Base-by-base conservation (phyloP, 2,113 vertebrate genomes). In the Cyphomyrus plagiostoma region DNA sequence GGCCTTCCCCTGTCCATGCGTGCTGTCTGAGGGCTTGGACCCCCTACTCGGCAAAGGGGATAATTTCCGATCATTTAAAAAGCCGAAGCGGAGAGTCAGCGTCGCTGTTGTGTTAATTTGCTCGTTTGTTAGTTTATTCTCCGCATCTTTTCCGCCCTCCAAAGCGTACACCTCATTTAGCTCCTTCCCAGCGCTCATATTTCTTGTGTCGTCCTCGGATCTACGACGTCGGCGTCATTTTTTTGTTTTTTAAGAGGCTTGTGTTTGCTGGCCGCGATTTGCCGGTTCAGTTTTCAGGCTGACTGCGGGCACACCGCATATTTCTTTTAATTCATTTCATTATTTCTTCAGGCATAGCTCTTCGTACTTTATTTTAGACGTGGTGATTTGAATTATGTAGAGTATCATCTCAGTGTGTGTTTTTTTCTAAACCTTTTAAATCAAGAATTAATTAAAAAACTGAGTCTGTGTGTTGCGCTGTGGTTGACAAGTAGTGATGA, bases 11-110 rank as follows among this genome's bases (percentile, higher is more conserved):
- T 1, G 15, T 80, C 74, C 74, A 6, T 17, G 74, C 35, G 13
- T 5, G 2, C 74, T 35, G 74, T 39, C 74, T 39, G 35, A 35
- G 15, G 35, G 74, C 30, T 39, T 35, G 1, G 35, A 80, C 30
- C 15, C 70, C 74, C n/a, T 30, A 19, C 74, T 77, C 35, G 35
- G 15, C 74, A 5, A 84, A 80, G 82, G 35, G 35, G 50, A 89
- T 89, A 45, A 89, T 84, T 89, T 30, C 35, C 42, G 21, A 53
- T 45, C 30, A 89, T 84, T 89, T 70, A 45, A 42, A 49, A 19
- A 84, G 53, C 56, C 52, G 84, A 89, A 89, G 88, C 88, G 9
- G 35, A 56, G 74, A 74, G n/a, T 84, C 80, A n/a, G 50, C 77
- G 23, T 19, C 50, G 6, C 4, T 46, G 74, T 56, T 83, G 46